A percentile compares a stretch with the other conserved stretches of the same genome.
Evolutionary conservation across 2,113 vertebrate species (phyloP).

Genomic region (Cygnus buccinator): DNA sequence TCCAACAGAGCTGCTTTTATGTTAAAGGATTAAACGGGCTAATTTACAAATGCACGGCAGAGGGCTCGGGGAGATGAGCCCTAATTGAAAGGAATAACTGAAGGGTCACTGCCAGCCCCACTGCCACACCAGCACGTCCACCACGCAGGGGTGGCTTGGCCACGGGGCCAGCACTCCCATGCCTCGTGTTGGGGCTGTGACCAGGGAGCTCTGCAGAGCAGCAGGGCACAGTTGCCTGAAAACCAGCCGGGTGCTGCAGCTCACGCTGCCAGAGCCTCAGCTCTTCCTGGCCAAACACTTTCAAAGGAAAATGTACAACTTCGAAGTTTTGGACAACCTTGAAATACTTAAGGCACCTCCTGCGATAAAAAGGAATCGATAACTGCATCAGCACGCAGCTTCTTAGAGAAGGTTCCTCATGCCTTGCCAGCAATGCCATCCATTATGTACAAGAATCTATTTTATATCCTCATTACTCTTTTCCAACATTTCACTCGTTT

Average conservation of each 20-base stretch:
- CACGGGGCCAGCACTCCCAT: accelerated
- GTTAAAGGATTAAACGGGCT: background rate
- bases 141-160: background rate
- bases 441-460: background rate
- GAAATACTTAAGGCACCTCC: background rate
- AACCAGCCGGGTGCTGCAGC: background rate
- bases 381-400: background rate
- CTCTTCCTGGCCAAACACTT: background rate
- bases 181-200: background rate
- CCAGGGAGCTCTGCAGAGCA: background rate
- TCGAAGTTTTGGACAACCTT: background rate
- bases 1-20: background rate
- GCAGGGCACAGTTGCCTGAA: background rate
- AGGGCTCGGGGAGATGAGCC: background rate
- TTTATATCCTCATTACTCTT: background rate
- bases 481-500: background rate
- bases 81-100: background rate
- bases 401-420: background rate
- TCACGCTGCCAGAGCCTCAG: background rate
- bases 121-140: accelerated
- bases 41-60: background rate
- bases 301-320: background rate
- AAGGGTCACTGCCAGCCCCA: background rate
- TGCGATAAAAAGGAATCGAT: background rate
- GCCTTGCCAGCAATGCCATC: background rate